phyloP scores from a whole-genome alignment of 2,888 invertebrate genomes.

The Luffia ferchaultella region DNA sequence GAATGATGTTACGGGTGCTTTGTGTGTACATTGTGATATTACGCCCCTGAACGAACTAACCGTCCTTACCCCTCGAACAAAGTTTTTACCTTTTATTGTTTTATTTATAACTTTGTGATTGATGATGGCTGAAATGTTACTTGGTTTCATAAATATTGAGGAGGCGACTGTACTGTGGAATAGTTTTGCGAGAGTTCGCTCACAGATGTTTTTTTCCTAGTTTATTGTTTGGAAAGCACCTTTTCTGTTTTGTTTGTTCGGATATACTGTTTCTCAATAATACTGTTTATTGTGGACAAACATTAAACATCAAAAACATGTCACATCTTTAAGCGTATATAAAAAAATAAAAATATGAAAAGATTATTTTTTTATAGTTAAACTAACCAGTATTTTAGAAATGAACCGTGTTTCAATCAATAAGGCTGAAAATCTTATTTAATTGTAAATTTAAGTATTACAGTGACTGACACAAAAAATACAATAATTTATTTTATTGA shows the following conservation, averaged over 20 bases:
- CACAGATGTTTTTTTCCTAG: neutral
- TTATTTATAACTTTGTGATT: constrained; percentile 68
- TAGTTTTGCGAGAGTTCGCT: constrained; percentile 2
- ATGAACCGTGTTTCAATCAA: too few species aligned
- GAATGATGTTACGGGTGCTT: neutral
- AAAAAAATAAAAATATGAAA: too few species aligned
- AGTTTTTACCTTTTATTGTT: constrained; percentile 66
- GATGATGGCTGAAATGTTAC: constrained; percentile 49
- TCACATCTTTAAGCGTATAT: too few species aligned
- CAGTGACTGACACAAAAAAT: too few species aligned
- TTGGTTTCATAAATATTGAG: constrained; percentile 64
- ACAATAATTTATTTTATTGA: too few species aligned
- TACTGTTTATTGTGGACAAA: too few species aligned
- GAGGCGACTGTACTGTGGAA: constrained; percentile 13
- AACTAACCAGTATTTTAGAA: too few species aligned
- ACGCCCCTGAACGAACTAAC: neutral
- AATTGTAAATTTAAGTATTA: too few species aligned
- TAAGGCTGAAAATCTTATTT: too few species aligned
- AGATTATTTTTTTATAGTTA: too few species aligned
- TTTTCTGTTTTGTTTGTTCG: neutral
- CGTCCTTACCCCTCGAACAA: constrained; percentile 11
- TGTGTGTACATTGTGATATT: neutral
- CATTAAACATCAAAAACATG: too few species aligned
- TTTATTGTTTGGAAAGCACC: neutral
- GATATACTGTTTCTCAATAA: too few species aligned